phyloP scores from a whole-genome alignment of 2,797 vertebrate species.

The Rhincodon typus region DNA sequence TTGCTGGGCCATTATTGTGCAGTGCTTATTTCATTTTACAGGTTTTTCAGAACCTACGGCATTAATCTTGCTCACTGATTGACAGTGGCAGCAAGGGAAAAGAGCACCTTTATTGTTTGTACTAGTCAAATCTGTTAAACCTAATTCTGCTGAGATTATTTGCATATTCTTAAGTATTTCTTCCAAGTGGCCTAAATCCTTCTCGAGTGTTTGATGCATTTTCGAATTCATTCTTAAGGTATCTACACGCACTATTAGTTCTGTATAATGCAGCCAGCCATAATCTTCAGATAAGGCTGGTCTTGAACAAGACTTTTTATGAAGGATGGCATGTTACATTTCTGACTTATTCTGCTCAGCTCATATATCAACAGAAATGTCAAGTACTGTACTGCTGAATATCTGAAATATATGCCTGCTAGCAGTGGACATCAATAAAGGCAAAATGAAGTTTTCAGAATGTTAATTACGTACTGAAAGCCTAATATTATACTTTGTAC shows the following conservation, averaged over 20 bases:
- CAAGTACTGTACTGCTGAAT: slow-evolving; percentile 60
- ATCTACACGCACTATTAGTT: slow-evolving; percentile 94
- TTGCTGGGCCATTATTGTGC: slow-evolving; percentile 65
- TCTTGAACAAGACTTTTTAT: slow-evolving; percentile 65
- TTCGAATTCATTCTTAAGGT: slow-evolving; percentile 92
- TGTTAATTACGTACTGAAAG: slow-evolving; percentile 3
- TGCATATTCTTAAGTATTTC: slow-evolving; percentile 95
- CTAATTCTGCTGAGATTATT: slow-evolving; percentile 73
- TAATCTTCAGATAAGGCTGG: slow-evolving; percentile 84
- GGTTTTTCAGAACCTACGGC: slow-evolving; percentile 69
- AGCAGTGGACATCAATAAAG: slow-evolving; percentile 25
- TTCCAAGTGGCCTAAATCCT: slow-evolving; percentile 82
- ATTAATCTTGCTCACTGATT: slow-evolving; percentile 77
- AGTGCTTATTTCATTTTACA: slow-evolving; percentile 66
- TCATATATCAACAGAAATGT: slow-evolving; percentile 76
- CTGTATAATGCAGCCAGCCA: slow-evolving; percentile 74
- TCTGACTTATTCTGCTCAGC: slow-evolving; percentile 62
- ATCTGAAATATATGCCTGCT: slow-evolving; percentile 47
- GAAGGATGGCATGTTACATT: slow-evolving; percentile 65
- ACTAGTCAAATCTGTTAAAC: slow-evolving; percentile 73
- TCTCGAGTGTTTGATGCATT: slow-evolving; percentile 85
- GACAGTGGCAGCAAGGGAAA: slow-evolving; percentile 67
- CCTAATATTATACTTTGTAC: neutral
- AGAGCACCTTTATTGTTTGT: slow-evolving; percentile 73
- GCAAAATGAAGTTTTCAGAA: neutral